A percentile compares a stretch with the other conserved stretches of the same genome.
Conservation (phyloP, 2,797 vertebrate genomes). For the Enteromius treurensis region DNA sequence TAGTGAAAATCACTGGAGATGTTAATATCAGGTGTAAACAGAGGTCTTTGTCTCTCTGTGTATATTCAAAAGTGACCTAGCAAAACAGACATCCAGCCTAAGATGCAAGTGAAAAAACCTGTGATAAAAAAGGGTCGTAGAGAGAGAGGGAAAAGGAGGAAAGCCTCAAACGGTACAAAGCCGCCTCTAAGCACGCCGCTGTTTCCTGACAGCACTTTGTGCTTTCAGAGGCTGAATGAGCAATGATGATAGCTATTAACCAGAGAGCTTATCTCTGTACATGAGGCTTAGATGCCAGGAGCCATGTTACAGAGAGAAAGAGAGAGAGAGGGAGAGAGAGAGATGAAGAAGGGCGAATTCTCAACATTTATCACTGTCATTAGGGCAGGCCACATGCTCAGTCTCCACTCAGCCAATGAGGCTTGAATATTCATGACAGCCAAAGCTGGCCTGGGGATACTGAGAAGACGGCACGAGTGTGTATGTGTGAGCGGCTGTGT, state of each 20-base stretch:
- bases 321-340: conserved; percentile 36
- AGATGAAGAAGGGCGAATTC: conserved; percentile 58
- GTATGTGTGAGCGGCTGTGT: conserved; percentile 32
- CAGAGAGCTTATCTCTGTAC: conserved; percentile 66
- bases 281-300: conserved; percentile 61
- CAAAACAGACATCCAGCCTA: conserved; percentile 27
- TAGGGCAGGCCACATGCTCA: conserved; percentile 66
- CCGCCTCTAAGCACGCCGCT: conserved; percentile 54
- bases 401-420: conserved; percentile 74
- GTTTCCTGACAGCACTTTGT: conserved; percentile 61
- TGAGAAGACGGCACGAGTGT: conserved; percentile 51
- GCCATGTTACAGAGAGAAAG: conserved; percentile 57
- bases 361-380: conserved; percentile 84
- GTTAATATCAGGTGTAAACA: conserved; percentile 17
- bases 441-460: conserved; percentile 61
- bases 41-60: not conserved
- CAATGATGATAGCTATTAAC: conserved; percentile 68
- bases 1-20: not conserved
- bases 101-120: conserved; percentile 40
- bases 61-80: conserved; percentile 38
- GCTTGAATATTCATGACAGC: conserved; percentile 82
- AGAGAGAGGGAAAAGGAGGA: conserved; percentile 36
- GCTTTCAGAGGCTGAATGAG: conserved; percentile 64
- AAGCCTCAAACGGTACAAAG: conserved; percentile 59
- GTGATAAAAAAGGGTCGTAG: conserved; percentile 41